Base-by-base conservation (phyloP, 2,797 vertebrate species). In the Sciurus carolinensis region DNA sequence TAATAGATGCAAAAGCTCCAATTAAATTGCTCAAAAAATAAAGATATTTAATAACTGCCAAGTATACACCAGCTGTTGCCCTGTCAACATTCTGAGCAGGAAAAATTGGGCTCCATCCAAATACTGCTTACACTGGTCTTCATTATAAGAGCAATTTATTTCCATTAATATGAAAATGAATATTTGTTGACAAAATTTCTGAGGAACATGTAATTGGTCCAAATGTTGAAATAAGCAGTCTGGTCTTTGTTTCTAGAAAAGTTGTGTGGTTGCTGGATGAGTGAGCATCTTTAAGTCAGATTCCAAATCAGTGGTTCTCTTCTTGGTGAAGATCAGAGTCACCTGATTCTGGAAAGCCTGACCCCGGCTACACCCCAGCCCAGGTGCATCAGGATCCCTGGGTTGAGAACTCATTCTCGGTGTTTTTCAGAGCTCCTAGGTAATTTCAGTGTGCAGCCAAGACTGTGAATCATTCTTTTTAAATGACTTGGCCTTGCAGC, bases 1-100 rank as follows among this genome's bases (percentile, higher is more conserved):
- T 86, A 91, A 79, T 64, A 88, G 92, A 95, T 95, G 72, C 47
- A 84, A 73, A 77, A 84, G 5, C 36, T 91, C 75, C 90, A 92
- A 95, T 96, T 89, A 95, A 91, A 76, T 87, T 94, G 66, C 86
- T 84, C 20, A 69, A 87, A 92, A 96, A 88, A 84, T 86, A 81
- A 94, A 59, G 72, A 54, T 95, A 89, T 89, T 87, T 95, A 85
- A 82, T 95, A 94, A 94, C 62, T 90, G 84, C 91, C 87, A 76
- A 94, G 86, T 64, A 50, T 39, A 22, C 79, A 39, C n/a, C 85
- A 86, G 52, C 79, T 92, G 80, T 82, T 71, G 28, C 76, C 88
- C 83, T 44, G 85, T 81, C 94, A 96, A 90, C 92, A 50, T 94
- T 94, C 82, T 81, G 75, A 76, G 52, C 52, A 28, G 77, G 75